Evolutionary conservation across 2,888 invertebrate genomes (phyloP), one percentile per base, ranked within the genome.

Genomic region (Odontocolon sp.): DNA sequence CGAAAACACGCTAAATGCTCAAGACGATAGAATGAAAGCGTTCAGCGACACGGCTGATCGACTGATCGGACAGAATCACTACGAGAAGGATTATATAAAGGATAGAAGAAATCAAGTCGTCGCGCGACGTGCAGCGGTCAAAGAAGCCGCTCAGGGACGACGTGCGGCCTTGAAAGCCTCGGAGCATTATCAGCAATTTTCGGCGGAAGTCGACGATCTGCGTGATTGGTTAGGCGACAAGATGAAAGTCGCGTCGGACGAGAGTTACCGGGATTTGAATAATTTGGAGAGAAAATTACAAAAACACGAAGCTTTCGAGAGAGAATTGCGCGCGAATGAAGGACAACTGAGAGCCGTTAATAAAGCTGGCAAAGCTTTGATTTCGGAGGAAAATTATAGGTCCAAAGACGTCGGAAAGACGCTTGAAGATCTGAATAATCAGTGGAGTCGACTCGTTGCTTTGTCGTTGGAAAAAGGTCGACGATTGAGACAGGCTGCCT

Each of bases 291-390:
- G 98, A 0, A 98, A 98, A 88, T 91, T 98, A 0, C 98, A 98
- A 91, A 98, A 98, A 87, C 99, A 99, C 88, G 97, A 98, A 90
- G 98, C 99, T 0, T 99, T 99, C 87, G 98, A 99, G 86, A 92
- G 98, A 0, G 99, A 99, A 88, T 91, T 99, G 16, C 94, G 96
- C 54, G 97, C 99, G 0, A 99, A 99, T 86, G 98, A 99, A 90
- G 97, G 97, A 9, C 96, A 98, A 85, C 92, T 98, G 6, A 92
- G 97, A 57, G 95, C 95, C 18, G 95, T 98, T 0, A 97, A 96
- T 82, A 96, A 96, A 86, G 93, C 93, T 70, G 96, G 96, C 1
- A 93, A 95, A 84, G 93, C 93, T 0, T 90, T 97, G 77, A 93
- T 96, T 72, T 93, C 93, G 0, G 93, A 94, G 78, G 94, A 94